These are phyloP conservation scores for Rhinoderma darwinii DNA, from an alignment of 2,113 vertebrate species.

Conservation along the genomic window DNA sequence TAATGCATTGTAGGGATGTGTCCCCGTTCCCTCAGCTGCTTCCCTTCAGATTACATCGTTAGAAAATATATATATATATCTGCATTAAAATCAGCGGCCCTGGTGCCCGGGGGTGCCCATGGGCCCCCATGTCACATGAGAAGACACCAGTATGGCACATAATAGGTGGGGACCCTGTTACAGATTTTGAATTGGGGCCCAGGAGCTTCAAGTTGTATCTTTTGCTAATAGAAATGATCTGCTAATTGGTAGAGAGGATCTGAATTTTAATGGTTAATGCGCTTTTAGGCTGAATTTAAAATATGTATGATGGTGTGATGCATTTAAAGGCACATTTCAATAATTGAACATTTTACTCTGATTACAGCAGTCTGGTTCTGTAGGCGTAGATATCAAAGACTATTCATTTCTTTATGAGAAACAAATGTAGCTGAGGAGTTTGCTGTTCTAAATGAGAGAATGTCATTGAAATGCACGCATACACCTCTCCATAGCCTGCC, in stretches of 20 bases:
- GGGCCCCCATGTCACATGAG: background rate
- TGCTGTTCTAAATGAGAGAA: background rate
- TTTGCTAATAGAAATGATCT: background rate
- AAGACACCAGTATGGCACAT: background rate
- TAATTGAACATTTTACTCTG: constrained; percentile 28
- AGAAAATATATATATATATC: no score
- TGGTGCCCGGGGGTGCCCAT: background rate
- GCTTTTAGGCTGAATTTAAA: constrained; percentile 39
- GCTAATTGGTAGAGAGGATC: no score
- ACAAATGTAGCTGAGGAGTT: constrained; percentile 5
- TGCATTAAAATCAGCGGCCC: no score
- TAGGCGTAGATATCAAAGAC: constrained; percentile 34
- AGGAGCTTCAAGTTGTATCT: background rate
- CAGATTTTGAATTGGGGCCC: background rate
- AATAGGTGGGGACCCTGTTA: background rate
- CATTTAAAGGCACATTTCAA: constrained; percentile 37
- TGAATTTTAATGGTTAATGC: background rate
- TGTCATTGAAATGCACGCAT: background rate
- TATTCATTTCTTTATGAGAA: constrained; percentile 30
- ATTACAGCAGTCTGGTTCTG: constrained; percentile 17
- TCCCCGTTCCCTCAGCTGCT: no score
- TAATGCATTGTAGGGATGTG: no score
- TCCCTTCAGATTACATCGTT: no score
- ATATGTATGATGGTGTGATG: constrained; percentile 31
- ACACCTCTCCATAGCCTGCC: background rate